Conservation (phyloP, 2,797 vertebrate species). For the Avahi laniger region DNA sequence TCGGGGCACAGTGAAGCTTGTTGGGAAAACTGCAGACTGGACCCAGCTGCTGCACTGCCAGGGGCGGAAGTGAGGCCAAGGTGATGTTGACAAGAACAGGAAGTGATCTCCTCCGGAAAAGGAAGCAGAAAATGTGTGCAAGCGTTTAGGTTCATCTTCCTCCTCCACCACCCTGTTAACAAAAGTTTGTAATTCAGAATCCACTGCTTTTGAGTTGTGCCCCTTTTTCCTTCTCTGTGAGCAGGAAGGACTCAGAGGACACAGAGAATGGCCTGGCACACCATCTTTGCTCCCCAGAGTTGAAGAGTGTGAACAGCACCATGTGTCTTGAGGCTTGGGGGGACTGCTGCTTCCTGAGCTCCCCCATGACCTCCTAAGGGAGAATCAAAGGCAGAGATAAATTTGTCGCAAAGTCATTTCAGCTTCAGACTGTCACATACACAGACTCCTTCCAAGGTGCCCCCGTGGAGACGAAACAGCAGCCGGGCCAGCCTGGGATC, state of each 20-base stretch:
- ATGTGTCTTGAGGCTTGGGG: background rate
- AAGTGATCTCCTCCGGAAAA: background rate
- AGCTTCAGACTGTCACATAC: background rate
- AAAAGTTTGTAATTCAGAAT: background rate
- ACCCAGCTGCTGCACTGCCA: background rate
- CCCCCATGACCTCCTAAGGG: background rate
- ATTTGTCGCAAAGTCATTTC: background rate
- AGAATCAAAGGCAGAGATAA: background rate
- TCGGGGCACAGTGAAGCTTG: too few species aligned
- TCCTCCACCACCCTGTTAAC: background rate
- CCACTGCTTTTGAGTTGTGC: background rate
- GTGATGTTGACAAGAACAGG: background rate
- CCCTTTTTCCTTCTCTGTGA: background rate
- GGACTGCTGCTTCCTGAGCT: background rate
- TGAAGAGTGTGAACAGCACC: background rate
- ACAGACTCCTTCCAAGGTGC: background rate
- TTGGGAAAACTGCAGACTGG: background rate
- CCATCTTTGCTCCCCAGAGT: too few species aligned
- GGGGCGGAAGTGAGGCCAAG: background rate
- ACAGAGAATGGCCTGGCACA: background rate
- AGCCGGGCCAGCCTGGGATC: background rate
- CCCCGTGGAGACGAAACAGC: background rate
- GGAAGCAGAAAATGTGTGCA: background rate
- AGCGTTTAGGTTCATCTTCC: background rate
- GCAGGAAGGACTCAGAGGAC: background rate